Conservation (phyloP, 2,888 invertebrate genomes). For the Lycocerus yunnanus region DNA sequence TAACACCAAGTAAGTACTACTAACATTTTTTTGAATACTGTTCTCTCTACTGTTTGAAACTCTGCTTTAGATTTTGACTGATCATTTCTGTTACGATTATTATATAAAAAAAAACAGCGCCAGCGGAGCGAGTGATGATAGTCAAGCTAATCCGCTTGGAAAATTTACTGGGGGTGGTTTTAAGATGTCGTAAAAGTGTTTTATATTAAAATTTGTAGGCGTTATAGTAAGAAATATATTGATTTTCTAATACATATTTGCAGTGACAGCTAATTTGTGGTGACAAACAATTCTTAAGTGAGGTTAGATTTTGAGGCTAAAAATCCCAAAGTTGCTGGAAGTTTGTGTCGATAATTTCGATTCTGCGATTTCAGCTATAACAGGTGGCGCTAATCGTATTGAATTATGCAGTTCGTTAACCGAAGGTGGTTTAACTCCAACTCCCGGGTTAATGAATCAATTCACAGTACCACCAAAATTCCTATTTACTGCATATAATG, state of each 20-base stretch:
- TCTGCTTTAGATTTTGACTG: too few species aligned
- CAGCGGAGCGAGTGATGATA: background rate
- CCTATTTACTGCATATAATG: constrained; percentile 74
- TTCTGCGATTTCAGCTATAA: constrained; percentile 79
- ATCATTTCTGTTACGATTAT: too few species aligned
- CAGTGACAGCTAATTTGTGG: background rate
- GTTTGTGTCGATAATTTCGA: constrained; percentile 87
- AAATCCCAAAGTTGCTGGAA: constrained; percentile 67
- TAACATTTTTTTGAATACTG: too few species aligned
- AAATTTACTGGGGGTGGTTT: constrained; percentile 59
- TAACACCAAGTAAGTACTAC: too few species aligned
- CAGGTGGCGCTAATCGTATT: constrained; percentile 81
- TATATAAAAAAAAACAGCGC: constrained; percentile 5
- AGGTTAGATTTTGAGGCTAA: too few species aligned
- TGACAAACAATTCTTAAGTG: background rate
- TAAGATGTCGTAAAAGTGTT: constrained; percentile 51
- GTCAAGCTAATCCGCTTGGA: constrained; percentile 29
- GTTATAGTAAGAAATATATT: background rate
- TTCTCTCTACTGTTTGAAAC: too few species aligned
- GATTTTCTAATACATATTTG: background rate
- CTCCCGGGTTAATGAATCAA: constrained; percentile 70
- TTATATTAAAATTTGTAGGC: background rate
- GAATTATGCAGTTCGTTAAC: constrained; percentile 83
- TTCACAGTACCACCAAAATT: constrained; percentile 55
- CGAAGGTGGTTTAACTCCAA: constrained; percentile 89